Percentiles rank a stretch among this genome's conserved stretches.
Conservation (phyloP, 2,888 invertebrate genomes). For the Phoronis australis region DNA sequence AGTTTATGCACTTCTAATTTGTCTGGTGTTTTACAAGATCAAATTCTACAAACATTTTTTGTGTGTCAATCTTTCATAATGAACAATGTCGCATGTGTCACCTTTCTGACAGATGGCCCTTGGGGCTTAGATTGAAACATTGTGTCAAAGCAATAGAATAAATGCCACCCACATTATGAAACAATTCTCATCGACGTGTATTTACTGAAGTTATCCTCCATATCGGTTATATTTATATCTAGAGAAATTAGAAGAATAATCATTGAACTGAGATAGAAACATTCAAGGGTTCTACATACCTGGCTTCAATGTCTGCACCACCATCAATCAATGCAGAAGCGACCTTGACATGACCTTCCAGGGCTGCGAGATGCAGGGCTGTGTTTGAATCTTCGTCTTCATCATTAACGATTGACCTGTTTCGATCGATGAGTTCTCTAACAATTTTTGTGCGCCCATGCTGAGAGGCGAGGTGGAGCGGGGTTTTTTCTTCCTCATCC, state of each 20-base stretch:
- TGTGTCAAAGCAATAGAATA: too few relatives aligned
- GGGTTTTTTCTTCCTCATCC: conserved; percentile 55
- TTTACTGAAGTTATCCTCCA: too few relatives aligned
- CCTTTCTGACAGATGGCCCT: too few relatives aligned
- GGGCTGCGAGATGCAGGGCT: conserved; percentile 52
- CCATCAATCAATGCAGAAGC: conserved; percentile 45
- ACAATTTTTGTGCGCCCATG: conserved; percentile 51
- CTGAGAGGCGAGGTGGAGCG: conserved; percentile 54
- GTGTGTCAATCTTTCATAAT: too few relatives aligned
- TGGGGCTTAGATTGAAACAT: too few relatives aligned
- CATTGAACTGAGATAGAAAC: not conserved
- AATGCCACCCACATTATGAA: too few relatives aligned
- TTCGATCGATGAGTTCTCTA: conserved; percentile 39
- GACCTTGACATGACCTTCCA: conserved; percentile 51
- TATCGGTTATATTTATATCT: too few relatives aligned
- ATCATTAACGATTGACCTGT: conserved; percentile 47
- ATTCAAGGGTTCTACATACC: conserved; percentile 28
- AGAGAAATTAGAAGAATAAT: not conserved
- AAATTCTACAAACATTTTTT: too few relatives aligned
- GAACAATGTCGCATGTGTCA: too few relatives aligned
- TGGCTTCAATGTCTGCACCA: conserved; percentile 54
- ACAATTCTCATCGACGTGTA: too few relatives aligned
- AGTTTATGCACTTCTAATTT: too few relatives aligned
- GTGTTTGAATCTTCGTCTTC: conserved; percentile 55
- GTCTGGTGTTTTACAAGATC: too few relatives aligned